Evolutionary conservation across 2,113 vertebrate genomes (phyloP).

Genomic region (Perca flavescens): DNA sequence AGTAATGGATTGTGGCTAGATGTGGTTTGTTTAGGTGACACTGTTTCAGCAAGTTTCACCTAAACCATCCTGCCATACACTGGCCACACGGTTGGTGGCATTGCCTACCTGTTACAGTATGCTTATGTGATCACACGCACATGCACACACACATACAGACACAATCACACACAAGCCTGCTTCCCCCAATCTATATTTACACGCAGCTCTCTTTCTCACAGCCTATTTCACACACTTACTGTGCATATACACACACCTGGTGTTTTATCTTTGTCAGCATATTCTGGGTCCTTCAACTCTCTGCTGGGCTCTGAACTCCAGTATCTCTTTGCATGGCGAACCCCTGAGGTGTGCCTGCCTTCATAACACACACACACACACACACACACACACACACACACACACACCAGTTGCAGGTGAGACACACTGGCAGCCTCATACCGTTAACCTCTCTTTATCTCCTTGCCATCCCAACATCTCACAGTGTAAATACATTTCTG

Average conservation of each 20-base stretch:
- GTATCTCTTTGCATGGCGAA: slow-evolving; percentile 56
- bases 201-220: slow-evolving; percentile 46
- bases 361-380: slow-evolving; percentile 23
- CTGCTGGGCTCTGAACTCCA: slow-evolving; percentile 66
- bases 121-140: slow-evolving; percentile 23
- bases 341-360: slow-evolving; percentile 51
- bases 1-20: slow-evolving; percentile 6
- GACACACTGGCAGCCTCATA: slow-evolving; percentile 30
- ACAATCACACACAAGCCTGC: slow-evolving; percentile 23
- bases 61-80: not conserved
- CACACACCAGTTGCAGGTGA: slow-evolving; percentile 33
- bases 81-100: slow-evolving; percentile 16
- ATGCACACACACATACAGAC: not conserved
- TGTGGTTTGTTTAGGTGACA: slow-evolving; percentile 25
- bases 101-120: slow-evolving; percentile 41
- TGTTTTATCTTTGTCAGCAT: slow-evolving; percentile 75
- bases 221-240: slow-evolving; percentile 52
- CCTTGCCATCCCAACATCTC: slow-evolving; percentile 29
- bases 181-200: slow-evolving; percentile 64
- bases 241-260: slow-evolving; percentile 67
- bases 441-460: slow-evolving; percentile 49
- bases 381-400: slow-evolving; percentile 3
- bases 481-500: slow-evolving; percentile 39
- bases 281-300: slow-evolving; percentile 68
- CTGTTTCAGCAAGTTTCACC: slow-evolving; percentile 37